Percentiles rank a stretch among this genome's conserved stretches.
phyloP scores from a whole-genome alignment of 2,113 vertebrate genomes.

The Lamprotornis superbus region DNA sequence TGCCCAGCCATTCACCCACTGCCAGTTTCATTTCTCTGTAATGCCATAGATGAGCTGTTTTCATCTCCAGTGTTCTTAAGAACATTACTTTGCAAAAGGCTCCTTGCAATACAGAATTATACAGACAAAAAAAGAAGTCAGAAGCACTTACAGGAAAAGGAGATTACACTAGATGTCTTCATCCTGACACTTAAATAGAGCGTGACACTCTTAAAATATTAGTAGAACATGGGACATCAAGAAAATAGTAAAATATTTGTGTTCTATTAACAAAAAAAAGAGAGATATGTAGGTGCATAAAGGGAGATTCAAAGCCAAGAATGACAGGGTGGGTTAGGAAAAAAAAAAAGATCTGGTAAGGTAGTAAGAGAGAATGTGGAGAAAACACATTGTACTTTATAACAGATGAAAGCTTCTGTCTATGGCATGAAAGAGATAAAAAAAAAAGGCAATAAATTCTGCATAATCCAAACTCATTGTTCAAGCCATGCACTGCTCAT shows the following conservation, averaged over 20 bases:
- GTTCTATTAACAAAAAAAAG: background rate
- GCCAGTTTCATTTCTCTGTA: background rate
- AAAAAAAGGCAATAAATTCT: conserved; percentile 20
- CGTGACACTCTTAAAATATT: conserved; percentile 7
- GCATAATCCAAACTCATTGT: conserved; percentile 20
- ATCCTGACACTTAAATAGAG: conserved; percentile 30
- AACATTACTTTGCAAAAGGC: conserved; percentile 33
- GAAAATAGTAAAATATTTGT: conserved; percentile 15
- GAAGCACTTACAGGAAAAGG: conserved; percentile 11
- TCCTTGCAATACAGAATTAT: conserved; percentile 27
- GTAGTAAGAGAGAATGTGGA: conserved; percentile 9
- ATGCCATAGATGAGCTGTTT: conserved; percentile 12
- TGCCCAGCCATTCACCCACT: background rate
- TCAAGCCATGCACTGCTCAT: background rate
- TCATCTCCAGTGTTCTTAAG: conserved; percentile 3
- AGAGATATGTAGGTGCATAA: background rate
- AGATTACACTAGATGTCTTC: conserved; percentile 48
- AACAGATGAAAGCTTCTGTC: conserved; percentile 36
- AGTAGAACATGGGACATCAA: background rate
- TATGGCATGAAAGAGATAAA: conserved; percentile 5
- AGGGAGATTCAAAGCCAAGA: conserved; percentile 1
- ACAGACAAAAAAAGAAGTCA: conserved; percentile 26
- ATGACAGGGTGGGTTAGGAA: background rate
- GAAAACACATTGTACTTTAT: background rate
- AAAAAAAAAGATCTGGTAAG: background rate